Conservation (phyloP, 2,113 vertebrate genomes). For the Calyptommatus sinebrachiatus region DNA sequence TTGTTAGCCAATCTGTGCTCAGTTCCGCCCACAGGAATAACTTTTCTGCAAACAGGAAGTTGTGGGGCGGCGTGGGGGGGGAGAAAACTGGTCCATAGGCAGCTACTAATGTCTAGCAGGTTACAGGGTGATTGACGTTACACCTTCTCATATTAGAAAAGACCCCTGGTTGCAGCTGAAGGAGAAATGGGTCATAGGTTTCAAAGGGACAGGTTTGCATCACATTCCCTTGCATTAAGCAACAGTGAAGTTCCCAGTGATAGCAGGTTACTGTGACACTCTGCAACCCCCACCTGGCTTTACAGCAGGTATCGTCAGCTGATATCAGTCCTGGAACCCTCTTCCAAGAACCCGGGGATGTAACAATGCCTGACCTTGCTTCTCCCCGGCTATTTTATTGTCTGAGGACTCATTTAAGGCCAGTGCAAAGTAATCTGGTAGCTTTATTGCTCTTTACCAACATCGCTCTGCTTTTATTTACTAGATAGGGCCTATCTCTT, state of each 20-base stretch:
- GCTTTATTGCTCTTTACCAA: slow-evolving; percentile 17
- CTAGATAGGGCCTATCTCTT: slow-evolving; percentile 31
- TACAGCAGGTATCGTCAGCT: not conserved
- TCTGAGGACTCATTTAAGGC: slow-evolving; percentile 27
- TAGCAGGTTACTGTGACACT: slow-evolving; percentile 8
- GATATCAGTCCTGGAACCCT: not conserved
- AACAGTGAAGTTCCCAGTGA: not conserved
- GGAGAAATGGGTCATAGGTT: not conserved
- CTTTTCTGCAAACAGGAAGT: too few relatives aligned
- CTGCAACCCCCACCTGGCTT: rapidly evolving
- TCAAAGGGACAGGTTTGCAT: not conserved
- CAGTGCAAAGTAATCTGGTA: not conserved
- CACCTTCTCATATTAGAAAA: not conserved
- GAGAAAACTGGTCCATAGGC: too few relatives aligned
- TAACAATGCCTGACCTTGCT: not conserved
- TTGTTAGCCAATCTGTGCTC: too few relatives aligned
- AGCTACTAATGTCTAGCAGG: not conserved
- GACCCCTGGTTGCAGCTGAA: not conserved
- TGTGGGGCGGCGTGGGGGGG: too few relatives aligned
- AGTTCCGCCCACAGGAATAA: too few relatives aligned
- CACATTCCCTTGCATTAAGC: rapidly evolving
- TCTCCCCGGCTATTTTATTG: not conserved
- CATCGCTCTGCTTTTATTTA: not conserved
- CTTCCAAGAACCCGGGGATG: not conserved
- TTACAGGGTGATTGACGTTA: not conserved